A percentile compares a stretch with the other conserved stretches of the same genome.
These are phyloP conservation scores for Aphodius sticticus DNA, from an alignment of 2,888 invertebrate species.

Conservation along the genomic window DNA sequence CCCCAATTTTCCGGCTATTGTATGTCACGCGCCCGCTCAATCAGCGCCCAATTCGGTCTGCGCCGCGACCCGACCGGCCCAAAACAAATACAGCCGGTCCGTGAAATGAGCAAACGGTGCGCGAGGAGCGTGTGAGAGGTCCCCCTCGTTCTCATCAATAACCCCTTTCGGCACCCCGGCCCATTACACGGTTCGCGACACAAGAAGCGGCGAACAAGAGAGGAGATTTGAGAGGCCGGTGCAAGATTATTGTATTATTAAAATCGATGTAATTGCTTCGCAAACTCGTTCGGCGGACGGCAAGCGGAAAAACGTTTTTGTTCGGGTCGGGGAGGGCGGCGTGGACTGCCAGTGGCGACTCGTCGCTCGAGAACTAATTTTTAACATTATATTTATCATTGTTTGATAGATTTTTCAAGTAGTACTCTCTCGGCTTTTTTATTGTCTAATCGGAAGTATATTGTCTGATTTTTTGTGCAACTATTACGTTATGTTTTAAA, in stretches of 20 bases:
- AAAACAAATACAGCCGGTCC: conserved; percentile 34
- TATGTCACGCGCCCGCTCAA: conserved; percentile 35
- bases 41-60: conserved; percentile 30
- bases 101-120: conserved; percentile 37
- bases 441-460: too few relatives aligned
- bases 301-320: not conserved
- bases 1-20: conserved; percentile 36
- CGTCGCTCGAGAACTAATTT: not conserved
- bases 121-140: conserved; percentile 17
- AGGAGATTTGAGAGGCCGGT: not conserved
- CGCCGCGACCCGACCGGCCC: conserved; percentile 31
- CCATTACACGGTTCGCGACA: conserved; percentile 32
- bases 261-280: conserved; percentile 16
- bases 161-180: conserved; percentile 35
- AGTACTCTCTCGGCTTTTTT: too few relatives aligned
- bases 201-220: not conserved
- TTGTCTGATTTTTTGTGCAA: too few relatives aligned
- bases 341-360: not conserved
- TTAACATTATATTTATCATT: too few relatives aligned
- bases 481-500: too few relatives aligned
- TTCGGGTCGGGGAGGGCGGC: not conserved
- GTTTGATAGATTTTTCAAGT: too few relatives aligned
- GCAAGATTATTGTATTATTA: conserved; percentile 8
- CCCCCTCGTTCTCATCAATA: conserved; percentile 30
- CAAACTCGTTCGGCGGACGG: not conserved